A percentile compares a stretch with the other conserved stretches of the same genome.
phyloP scores from a whole-genome alignment of 2,797 vertebrate genomes.

The Chiloscyllium punctatum region DNA sequence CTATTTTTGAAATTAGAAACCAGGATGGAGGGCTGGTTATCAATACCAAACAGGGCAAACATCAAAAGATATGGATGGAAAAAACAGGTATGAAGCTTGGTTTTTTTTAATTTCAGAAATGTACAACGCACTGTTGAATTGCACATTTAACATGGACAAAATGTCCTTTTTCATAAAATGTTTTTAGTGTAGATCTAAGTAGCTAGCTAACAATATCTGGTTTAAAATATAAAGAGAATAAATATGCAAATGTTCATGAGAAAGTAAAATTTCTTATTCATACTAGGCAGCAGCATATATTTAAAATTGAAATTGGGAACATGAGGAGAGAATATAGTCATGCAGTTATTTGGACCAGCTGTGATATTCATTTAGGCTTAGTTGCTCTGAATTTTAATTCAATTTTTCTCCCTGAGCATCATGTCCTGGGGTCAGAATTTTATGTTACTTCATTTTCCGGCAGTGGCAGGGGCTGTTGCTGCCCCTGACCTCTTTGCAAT shows the following conservation, averaged over 20 bases:
- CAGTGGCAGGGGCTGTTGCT: too few relatives aligned
- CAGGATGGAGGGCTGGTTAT: slow-evolving; percentile 96
- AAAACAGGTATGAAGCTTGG: slow-evolving; percentile 74
- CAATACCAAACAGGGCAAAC: slow-evolving; percentile 90
- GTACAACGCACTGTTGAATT: not conserved
- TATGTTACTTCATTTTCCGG: too few relatives aligned
- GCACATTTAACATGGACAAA: not conserved
- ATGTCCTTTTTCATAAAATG: not conserved
- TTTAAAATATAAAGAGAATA: not conserved
- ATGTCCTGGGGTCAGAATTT: not conserved
- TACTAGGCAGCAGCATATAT: not conserved
- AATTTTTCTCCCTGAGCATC: not conserved
- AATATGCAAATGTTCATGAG: not conserved
- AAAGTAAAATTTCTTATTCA: not conserved
- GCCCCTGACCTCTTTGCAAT: too few relatives aligned
- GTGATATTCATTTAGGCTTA: not conserved
- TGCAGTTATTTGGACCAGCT: not conserved
- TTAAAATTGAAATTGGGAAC: not conserved
- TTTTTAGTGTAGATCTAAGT: not conserved
- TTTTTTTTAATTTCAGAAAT: not conserved
- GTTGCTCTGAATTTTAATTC: not conserved
- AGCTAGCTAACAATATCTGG: not conserved
- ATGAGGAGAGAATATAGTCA: not conserved
- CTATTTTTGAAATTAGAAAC: slow-evolving; percentile 68
- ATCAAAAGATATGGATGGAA: slow-evolving; percentile 98